Evolutionary conservation across 2,797 vertebrate species (phyloP).

Genomic region (Lycodopsis pacificus): DNA sequence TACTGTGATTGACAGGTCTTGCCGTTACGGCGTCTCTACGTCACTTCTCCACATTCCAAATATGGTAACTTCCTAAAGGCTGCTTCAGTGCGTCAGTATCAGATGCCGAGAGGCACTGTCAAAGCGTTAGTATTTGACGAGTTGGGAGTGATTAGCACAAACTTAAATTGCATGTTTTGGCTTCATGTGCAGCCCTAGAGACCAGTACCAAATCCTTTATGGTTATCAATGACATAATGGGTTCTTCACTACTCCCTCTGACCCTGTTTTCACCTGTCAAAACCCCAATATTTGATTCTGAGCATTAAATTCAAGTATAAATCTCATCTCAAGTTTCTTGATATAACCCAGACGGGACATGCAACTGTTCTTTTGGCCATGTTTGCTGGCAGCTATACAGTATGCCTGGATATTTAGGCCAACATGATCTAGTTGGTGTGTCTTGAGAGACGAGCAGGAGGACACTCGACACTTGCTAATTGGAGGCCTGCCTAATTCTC

Average conservation of each 20-base stretch:
- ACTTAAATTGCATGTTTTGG: neutral
- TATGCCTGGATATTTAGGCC: slow-evolving; percentile 37
- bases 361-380: neutral
- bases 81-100: neutral
- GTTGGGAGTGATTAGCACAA: neutral
- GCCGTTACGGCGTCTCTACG: too few species aligned
- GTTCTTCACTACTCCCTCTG: neutral
- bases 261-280: neutral
- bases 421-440: slow-evolving; percentile 42
- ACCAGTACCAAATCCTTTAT: neutral
- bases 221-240: neutral
- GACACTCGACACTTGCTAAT: slow-evolving; percentile 40
- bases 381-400: slow-evolving; percentile 11
- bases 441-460: slow-evolving; percentile 25
- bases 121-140: neutral
- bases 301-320: neutral
- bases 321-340: neutral
- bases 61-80: neutral
- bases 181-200: neutral
- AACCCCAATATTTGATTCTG: neutral
- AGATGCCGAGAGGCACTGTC: neutral
- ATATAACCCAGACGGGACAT: neutral
- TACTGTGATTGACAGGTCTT: too few species aligned
- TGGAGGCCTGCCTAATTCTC: slow-evolving; percentile 38
- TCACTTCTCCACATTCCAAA: too few species aligned